Evolutionary conservation across 2,113 vertebrate species (phyloP).

Genomic region (Pelecanoides urinatrix): DNA sequence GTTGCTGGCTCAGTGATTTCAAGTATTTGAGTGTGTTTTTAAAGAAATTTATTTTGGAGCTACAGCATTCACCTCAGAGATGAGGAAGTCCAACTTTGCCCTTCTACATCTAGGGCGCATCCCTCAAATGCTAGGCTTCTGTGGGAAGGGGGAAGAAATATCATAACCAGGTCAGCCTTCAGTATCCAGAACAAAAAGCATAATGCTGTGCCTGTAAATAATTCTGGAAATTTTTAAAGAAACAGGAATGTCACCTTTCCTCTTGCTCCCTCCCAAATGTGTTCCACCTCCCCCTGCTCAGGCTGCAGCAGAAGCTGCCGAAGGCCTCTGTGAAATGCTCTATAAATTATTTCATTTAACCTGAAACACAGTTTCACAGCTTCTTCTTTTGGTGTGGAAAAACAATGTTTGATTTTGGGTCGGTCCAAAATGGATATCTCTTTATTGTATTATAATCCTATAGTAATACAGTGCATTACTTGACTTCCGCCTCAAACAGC

Average conservation of each 20-base stretch:
- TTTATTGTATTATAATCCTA: neutral
- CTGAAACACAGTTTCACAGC: neutral
- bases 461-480: neutral
- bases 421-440: neutral
- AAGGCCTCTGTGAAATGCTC: neutral
- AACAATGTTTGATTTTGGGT: neutral
- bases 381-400: neutral
- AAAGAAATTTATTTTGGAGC: neutral
- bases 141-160: neutral
- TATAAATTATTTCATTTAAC: neutral
- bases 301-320: neutral
- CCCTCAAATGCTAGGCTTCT: neutral
- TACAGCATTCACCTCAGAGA: neutral
- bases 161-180: neutral
- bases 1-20: neutral
- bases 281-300: neutral
- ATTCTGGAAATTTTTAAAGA: neutral
- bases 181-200: neutral
- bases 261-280: neutral
- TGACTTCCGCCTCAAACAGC: neutral
- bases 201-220: neutral
- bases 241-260: neutral
- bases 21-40: neutral
- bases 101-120: neutral
- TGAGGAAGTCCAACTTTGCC: neutral